Evolutionary conservation across 2,797 vertebrate species (phyloP).

Genomic region (Adelosebastes latens): DNA sequence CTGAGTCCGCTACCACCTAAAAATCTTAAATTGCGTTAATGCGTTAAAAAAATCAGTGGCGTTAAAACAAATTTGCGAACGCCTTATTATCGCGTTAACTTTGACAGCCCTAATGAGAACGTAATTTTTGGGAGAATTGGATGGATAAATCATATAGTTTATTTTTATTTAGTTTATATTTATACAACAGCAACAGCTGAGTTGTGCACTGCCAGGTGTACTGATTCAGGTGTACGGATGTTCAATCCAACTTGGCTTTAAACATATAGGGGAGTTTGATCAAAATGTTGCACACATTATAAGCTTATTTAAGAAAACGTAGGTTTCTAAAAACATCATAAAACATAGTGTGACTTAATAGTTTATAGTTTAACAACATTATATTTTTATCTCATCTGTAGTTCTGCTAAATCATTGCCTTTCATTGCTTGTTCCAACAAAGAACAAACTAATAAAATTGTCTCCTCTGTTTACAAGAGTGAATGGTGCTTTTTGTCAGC

Average conservation of each 20-base stretch:
- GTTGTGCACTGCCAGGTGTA: background rate
- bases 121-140: too few relatives aligned
- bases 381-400: background rate
- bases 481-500: background rate
- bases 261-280: background rate
- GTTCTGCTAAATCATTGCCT: background rate
- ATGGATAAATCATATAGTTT: constrained; percentile 2
- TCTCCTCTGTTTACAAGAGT: background rate
- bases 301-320: background rate
- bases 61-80: too few relatives aligned
- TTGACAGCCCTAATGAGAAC: too few relatives aligned
- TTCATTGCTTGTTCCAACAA: background rate
- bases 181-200: background rate
- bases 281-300: background rate
- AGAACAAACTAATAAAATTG: background rate
- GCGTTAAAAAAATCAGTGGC: too few relatives aligned
- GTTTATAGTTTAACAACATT: background rate
- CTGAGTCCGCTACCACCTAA: too few relatives aligned
- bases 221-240: background rate
- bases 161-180: too few relatives aligned
- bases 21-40: too few relatives aligned
- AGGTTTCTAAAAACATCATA: background rate
- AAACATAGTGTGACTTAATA: background rate
- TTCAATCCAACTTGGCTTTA: background rate
- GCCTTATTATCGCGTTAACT: too few relatives aligned